Percentiles rank a stretch among this genome's conserved stretches.
phyloP scores from a whole-genome alignment of 2,797 vertebrate species.

The Podarcis lilfordi region DNA sequence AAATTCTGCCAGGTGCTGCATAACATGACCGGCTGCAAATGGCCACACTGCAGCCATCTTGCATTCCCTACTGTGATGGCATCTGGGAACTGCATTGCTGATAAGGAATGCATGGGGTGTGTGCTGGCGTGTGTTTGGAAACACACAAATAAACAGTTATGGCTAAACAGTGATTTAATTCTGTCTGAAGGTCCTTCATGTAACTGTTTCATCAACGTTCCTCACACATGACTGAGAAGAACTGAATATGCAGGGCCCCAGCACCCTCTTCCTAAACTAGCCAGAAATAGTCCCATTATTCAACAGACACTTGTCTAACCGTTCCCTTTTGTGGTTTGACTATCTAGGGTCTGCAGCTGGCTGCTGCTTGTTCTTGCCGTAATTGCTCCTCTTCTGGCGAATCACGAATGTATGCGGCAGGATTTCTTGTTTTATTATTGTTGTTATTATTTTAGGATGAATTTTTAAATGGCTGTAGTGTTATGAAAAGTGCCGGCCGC shows the following conservation, averaged over 20 bases:
- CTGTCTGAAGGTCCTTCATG: constrained; percentile 22
- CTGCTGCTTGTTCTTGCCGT: constrained; percentile 70
- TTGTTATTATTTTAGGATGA: constrained; percentile 60
- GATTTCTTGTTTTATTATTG: constrained; percentile 66
- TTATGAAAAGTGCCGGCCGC: constrained; percentile 18
- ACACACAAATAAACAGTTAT: neutral
- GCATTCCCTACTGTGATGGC: neutral
- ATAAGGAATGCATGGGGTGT: constrained; percentile 12
- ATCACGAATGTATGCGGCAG: constrained; percentile 69
- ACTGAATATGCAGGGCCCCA: constrained; percentile 26
- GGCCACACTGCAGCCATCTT: neutral
- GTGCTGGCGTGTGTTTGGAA: neutral
- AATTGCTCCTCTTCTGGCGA: constrained; percentile 73
- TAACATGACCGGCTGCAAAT: neutral
- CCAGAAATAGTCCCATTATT: constrained; percentile 69
- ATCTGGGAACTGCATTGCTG: neutral
- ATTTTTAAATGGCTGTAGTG: constrained; percentile 52
- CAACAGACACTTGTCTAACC: constrained; percentile 66
- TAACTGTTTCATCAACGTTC: constrained; percentile 25
- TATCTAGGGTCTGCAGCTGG: constrained; percentile 75
- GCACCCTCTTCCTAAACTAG: constrained; percentile 36
- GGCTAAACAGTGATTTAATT: constrained; percentile 12
- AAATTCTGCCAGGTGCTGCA: neutral
- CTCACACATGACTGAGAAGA: constrained; percentile 22
- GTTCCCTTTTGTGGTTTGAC: constrained; percentile 67